A percentile compares a stretch with the other conserved stretches of the same genome.
phyloP scores from a whole-genome alignment of 2,888 invertebrate genomes.

The Ennomos fuscantarius region DNA sequence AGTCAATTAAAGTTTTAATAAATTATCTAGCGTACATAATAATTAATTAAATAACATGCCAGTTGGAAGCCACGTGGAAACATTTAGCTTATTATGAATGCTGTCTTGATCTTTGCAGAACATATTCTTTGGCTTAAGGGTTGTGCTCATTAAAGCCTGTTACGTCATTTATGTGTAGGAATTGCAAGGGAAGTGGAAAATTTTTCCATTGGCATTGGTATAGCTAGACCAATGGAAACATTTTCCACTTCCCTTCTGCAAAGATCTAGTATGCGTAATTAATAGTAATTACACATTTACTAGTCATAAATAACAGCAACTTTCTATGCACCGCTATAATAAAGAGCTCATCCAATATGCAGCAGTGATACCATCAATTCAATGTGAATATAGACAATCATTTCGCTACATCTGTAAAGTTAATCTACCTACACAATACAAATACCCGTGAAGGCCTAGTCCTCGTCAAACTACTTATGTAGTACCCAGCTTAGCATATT shows the following conservation, averaged over 20 bases:
- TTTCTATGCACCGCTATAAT: too few species aligned
- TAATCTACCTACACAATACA: slow-evolving; percentile 25
- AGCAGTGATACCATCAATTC: neutral
- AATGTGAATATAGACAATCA: neutral
- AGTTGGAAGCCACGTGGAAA: neutral
- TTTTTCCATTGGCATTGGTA: too few species aligned
- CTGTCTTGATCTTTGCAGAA: neutral
- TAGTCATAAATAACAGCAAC: too few species aligned
- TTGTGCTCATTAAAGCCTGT: too few species aligned
- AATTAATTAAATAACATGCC: slow-evolving; percentile 6
- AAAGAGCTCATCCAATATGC: neutral
- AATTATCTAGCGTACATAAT: slow-evolving; percentile 26
- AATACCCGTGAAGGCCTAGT: slow-evolving; percentile 26
- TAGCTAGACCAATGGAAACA: too few species aligned
- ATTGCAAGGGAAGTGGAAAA: too few species aligned
- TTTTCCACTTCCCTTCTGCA: too few species aligned
- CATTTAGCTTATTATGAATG: neutral
- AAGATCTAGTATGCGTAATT: too few species aligned
- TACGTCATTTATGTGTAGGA: too few species aligned
- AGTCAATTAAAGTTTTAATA: slow-evolving; percentile 37
- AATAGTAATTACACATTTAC: too few species aligned
- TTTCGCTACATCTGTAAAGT: slow-evolving; percentile 12
- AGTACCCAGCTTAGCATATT: slow-evolving; percentile 14
- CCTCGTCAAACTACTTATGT: slow-evolving; percentile 22
- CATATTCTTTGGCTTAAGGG: too few species aligned